Evolutionary conservation across 2,888 invertebrate genomes (phyloP).

Genomic region (Imbricaverruca yamaguchii): DNA sequence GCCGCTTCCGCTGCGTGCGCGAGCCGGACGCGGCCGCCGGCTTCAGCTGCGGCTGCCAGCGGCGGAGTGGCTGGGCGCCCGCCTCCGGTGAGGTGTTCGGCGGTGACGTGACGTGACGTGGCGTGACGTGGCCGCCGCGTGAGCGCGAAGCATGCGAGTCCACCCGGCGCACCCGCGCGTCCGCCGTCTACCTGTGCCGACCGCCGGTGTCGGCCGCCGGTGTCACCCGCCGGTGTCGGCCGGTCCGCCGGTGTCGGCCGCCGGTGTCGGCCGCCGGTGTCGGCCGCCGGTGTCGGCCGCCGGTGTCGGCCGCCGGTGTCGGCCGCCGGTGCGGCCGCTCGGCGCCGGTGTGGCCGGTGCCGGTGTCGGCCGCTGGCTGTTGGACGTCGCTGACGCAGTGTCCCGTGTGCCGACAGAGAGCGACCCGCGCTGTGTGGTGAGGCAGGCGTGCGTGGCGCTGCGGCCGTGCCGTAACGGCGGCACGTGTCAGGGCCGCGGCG

Average conservation of each 20-base stretch:
- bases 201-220: not conserved
- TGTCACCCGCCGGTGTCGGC: too few species aligned
- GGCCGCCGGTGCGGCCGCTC: not conserved
- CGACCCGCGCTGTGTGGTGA: conserved; percentile 7
- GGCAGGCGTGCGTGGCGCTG: not conserved
- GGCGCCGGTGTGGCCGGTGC: too few species aligned
- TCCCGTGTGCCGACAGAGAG: not conserved
- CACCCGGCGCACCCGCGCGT: not conserved
- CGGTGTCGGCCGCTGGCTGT: not conserved
- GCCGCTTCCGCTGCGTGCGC: not conserved
- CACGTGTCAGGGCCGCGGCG: not conserved
- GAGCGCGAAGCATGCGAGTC: not conserved
- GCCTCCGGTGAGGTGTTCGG: not conserved
- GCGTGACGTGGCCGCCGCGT: not conserved
- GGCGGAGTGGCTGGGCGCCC: not conserved
- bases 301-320: not conserved
- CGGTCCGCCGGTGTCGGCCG: too few species aligned
- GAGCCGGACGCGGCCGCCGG: not conserved
- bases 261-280: not conserved
- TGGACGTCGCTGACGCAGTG: not conserved
- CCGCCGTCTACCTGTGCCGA: too few species aligned
- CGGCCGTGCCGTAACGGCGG: not conserved
- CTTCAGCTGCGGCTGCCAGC: not conserved
- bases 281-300: too few species aligned
- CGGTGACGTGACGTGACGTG: not conserved